Percentiles rank a stretch among this genome's conserved stretches.
These are phyloP conservation scores for Macrosoma leucophasiata DNA, from an alignment of 2,888 invertebrate genomes.

Conservation along the genomic window DNA sequence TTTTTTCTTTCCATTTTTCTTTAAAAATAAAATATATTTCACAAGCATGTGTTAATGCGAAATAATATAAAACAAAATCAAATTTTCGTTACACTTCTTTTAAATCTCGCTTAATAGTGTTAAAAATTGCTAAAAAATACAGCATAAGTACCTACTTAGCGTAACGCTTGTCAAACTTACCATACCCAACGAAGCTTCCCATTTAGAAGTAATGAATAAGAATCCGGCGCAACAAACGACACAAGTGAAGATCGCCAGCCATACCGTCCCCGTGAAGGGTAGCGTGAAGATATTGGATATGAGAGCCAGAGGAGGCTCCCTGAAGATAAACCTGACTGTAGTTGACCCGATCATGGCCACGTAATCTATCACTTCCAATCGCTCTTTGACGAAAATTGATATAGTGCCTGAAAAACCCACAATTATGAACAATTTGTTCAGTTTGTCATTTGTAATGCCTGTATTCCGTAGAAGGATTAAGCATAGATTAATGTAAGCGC, in stretches of 20 bases:
- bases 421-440: no score
- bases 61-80: no score
- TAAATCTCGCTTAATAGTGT: no score
- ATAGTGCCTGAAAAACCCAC: constrained; percentile 55
- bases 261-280: constrained; percentile 78
- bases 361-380: constrained; percentile 65
- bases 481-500: no score
- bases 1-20: no score
- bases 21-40: no score
- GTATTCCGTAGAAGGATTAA: no score
- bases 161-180: constrained; percentile 40
- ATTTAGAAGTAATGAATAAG: constrained; percentile 64
- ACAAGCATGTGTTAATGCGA: no score
- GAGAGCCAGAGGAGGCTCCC: constrained; percentile 77
- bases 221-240: constrained; percentile 60
- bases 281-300: constrained; percentile 80
- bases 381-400: constrained; percentile 58
- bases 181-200: constrained; percentile 61
- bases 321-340: constrained; percentile 76
- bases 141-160: not conserved
- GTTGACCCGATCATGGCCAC: constrained; percentile 73
- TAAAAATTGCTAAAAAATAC: not conserved
- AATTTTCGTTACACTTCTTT: no score
- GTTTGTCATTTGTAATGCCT: no score
- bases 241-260: constrained; percentile 74